Base-by-base conservation (phyloP, 1,140 invertebrate genomes). In the Drosophila equinoxialis region DNA sequence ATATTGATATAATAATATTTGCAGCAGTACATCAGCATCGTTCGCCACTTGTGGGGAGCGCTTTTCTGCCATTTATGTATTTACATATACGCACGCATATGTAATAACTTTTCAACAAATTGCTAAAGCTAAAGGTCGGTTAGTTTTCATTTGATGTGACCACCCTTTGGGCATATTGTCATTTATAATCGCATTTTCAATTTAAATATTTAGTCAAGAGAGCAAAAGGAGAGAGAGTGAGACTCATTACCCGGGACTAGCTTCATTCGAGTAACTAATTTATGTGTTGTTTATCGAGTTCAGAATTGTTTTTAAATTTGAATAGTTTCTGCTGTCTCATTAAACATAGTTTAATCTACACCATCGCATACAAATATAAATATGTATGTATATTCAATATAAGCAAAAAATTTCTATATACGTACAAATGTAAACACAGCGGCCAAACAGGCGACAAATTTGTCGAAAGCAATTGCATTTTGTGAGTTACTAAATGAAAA, bases 171-270 rank as follows among this genome's bases (percentile, higher is more conserved):
- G 61, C 75, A 65, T 68, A 78, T 42, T 86, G 83, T 79, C 69
- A 63, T 65, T 72, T 63, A 73, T 86, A 85, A 87, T 82, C 82
- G 79, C 82, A 85, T 86, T 86, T 86, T 71, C 69, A 73, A 86
- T 82, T 87, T 73, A 87, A 87, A 86, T 87, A 81, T 74, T 86
- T 87, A 83, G 83, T 86, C 79, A 82, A 86, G 30, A 30, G 30
- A 30, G 30, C 5, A 30, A 30, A 30, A 5, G 2, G 2, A 23
- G 20, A 26, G 30, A 30, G 30, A 30, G 30, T 30, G 35, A 37
- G 7, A 37, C 35, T 37, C 35, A 37, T 37, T 37, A 37, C 35
- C 35, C 35, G 35, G 35, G 35, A 37, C 35, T 37, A 37, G 11
- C 35, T 37, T 5, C 10, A 72, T 64, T 69, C 65, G 37, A 68